These are phyloP conservation scores for Oryzias woworae DNA, from an alignment of 2,113 vertebrate species.

Conservation along the genomic window DNA sequence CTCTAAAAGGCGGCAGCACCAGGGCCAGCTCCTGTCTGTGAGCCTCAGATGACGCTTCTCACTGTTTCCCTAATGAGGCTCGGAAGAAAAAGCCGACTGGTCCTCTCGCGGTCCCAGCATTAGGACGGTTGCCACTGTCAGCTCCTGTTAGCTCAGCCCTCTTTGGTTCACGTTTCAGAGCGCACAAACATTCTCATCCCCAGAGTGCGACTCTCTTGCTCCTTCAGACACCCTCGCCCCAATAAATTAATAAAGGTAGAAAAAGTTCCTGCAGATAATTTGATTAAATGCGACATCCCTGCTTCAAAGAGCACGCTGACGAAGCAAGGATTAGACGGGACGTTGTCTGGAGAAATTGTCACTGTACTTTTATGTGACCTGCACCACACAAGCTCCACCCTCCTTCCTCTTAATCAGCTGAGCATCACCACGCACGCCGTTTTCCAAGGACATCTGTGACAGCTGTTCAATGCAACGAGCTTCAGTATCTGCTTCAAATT, in stretches of 20 bases:
- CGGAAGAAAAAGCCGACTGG: slow-evolving; percentile 62
- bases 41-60: slow-evolving; percentile 59
- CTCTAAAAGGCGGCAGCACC: slow-evolving; percentile 30
- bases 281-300: slow-evolving; percentile 76
- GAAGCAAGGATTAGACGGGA: slow-evolving; percentile 63
- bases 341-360: slow-evolving; percentile 72
- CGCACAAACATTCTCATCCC: slow-evolving; percentile 66
- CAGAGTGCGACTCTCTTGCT: slow-evolving; percentile 57
- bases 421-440: slow-evolving; percentile 34
- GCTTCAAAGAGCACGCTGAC: slow-evolving; percentile 74
- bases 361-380: slow-evolving; percentile 62
- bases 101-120: slow-evolving; percentile 55
- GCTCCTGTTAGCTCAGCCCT: slow-evolving; percentile 67
- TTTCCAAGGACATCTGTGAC: slow-evolving; percentile 59
- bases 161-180: slow-evolving; percentile 59
- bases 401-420: slow-evolving; percentile 28
- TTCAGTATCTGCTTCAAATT: slow-evolving; percentile 50
- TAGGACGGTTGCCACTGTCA: slow-evolving; percentile 69
- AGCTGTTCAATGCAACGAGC: slow-evolving; percentile 51
- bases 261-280: slow-evolving; percentile 71
- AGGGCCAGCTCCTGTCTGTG: slow-evolving; percentile 39
- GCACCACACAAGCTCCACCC: slow-evolving; percentile 23
- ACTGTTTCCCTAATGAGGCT: slow-evolving; percentile 64
- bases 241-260: slow-evolving; percentile 75
- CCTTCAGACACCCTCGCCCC: slow-evolving; percentile 34